Evolutionary conservation across 2,797 vertebrate genomes (phyloP).

Genomic region (Phoxinus dragarum): DNA sequence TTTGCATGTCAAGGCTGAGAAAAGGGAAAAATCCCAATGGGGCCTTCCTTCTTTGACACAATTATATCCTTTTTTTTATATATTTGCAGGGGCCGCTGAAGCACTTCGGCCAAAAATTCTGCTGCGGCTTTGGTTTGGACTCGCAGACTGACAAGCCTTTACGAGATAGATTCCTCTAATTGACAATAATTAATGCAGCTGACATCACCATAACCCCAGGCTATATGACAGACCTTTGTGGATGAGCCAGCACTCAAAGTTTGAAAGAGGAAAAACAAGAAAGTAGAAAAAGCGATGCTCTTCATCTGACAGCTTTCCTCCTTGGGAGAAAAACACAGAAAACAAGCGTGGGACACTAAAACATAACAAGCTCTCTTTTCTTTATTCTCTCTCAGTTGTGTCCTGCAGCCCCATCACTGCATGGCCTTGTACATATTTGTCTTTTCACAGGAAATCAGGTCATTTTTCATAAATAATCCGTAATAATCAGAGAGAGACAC

Average conservation of each 20-base stretch:
- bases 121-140: conserved; percentile 66
- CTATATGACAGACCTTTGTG: conserved; percentile 64
- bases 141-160: conserved; percentile 64
- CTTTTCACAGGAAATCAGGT: conserved; percentile 35
- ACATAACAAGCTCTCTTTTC: conserved; percentile 48
- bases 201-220: conserved; percentile 67
- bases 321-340: conserved; percentile 46
- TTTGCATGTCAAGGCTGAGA: not conserved
- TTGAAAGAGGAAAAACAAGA: conserved; percentile 56
- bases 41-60: not conserved
- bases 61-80: conserved; percentile 10
- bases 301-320: conserved; percentile 48
- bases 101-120: conserved; percentile 61
- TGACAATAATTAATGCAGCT: conserved; percentile 70
- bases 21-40: not conserved
- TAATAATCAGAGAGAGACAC: too few relatives aligned
- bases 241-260: conserved; percentile 47
- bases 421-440: conserved; percentile 20
- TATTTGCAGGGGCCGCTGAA: conserved; percentile 52
- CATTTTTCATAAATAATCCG: not conserved
- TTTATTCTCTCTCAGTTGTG: conserved; percentile 23
- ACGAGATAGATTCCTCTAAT: conserved; percentile 64
- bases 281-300: conserved; percentile 54
- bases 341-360: conserved; percentile 54
- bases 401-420: conserved; percentile 20